A percentile compares a stretch with the other conserved stretches of the same genome.
Conservation (phyloP, 2,113 vertebrate genomes). For the Hydrolagus affinis region DNA sequence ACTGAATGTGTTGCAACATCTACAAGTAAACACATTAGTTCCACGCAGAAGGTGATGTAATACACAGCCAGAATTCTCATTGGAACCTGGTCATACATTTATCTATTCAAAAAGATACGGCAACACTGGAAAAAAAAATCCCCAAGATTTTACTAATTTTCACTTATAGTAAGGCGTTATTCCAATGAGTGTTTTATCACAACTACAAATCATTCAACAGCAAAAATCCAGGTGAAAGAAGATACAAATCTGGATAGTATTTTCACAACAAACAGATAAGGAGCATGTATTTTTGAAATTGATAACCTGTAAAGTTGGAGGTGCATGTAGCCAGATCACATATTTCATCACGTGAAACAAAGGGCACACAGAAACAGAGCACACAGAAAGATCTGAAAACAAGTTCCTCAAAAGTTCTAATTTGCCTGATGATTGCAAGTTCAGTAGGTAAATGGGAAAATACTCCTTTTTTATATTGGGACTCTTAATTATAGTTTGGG, state of each 20-base stretch:
- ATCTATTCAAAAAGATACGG: not conserved
- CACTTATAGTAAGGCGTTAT: not conserved
- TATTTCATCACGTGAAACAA: not conserved
- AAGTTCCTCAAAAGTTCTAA: not conserved
- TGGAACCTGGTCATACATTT: not conserved
- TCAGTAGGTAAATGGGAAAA: not conserved
- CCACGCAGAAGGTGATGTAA: not conserved
- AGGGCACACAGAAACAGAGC: not conserved
- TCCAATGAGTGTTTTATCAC: not conserved
- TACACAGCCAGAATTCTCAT: not conserved
- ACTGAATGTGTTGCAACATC: too few relatives aligned
- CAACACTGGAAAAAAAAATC: not conserved
- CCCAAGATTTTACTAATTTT: too few relatives aligned
- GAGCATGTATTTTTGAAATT: not conserved
- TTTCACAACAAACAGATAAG: not conserved
- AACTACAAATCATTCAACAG: slow-evolving; percentile 7
- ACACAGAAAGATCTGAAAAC: not conserved
- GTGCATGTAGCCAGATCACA: not conserved
- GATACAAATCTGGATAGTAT: not conserved
- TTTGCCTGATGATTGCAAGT: not conserved
- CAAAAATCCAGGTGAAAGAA: not conserved
- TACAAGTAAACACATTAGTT: not conserved
- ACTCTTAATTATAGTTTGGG: slow-evolving; percentile 2
- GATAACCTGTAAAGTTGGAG: not conserved
- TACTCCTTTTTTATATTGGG: not conserved